Conservation (phyloP, 2,113 vertebrate genomes). For the Pan troglodytes region DNA sequence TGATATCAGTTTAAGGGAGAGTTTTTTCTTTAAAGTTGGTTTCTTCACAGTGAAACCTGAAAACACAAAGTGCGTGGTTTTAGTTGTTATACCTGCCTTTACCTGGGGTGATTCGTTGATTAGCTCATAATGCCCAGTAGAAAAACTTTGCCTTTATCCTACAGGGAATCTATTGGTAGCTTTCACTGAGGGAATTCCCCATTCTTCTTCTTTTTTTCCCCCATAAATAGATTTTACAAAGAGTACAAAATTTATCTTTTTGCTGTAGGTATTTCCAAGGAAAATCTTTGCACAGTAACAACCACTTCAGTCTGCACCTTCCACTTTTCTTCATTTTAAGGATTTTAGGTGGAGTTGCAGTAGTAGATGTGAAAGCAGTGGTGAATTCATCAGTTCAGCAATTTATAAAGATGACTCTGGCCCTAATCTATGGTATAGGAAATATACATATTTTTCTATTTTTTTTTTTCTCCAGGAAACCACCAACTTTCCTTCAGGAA, state of each 20-base stretch:
- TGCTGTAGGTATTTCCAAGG: neutral
- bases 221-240: neutral
- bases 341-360: neutral
- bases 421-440: neutral
- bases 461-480: neutral
- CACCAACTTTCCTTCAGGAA: neutral
- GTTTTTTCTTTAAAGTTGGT: neutral
- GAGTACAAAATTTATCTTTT: neutral
- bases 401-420: neutral
- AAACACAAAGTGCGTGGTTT: neutral
- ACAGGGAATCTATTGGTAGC: neutral
- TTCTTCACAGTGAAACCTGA: neutral
- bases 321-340: neutral
- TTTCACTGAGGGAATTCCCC: neutral
- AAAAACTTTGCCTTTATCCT: neutral
- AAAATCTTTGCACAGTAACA: neutral
- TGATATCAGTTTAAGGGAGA: neutral
- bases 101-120: neutral
- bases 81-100: neutral
- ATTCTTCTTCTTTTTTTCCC: neutral
- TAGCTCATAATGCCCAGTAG: constrained; percentile 24
- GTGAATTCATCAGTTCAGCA: neutral
- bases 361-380: neutral
- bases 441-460: neutral
- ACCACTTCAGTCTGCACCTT: neutral